Evolutionary conservation across 2,797 vertebrate genomes (phyloP).

Genomic region (Anguilla megastoma): DNA sequence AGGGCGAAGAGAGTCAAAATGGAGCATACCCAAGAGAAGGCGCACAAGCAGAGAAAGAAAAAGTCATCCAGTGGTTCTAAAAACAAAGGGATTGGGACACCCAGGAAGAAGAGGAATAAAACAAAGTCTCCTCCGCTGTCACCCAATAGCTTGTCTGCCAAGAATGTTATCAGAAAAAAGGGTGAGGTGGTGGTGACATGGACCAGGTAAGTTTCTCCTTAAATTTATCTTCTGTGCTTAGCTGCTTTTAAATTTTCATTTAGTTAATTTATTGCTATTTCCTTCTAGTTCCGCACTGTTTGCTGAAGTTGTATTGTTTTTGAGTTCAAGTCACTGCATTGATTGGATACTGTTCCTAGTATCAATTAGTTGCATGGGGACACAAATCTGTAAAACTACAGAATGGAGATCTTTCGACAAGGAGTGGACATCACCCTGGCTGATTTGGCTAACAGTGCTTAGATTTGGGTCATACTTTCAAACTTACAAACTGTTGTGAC

Average conservation of each 20-base stretch:
- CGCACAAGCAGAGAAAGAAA: conserved; percentile 47
- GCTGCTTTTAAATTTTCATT: neutral
- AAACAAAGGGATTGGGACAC: conserved; percentile 50
- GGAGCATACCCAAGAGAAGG: conserved; percentile 42
- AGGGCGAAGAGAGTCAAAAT: conserved; percentile 60
- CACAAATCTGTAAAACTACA: neutral
- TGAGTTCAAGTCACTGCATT: neutral
- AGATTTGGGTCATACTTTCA: neutral
- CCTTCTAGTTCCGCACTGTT: neutral
- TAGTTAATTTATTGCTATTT: neutral
- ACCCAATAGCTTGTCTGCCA: conserved; percentile 83
- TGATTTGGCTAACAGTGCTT: neutral
- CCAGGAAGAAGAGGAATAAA: conserved; percentile 49
- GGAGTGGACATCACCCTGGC: neutral
- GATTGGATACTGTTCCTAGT: neutral
- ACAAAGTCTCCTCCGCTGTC: conserved; percentile 57
- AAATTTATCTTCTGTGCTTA: neutral
- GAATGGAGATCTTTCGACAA: neutral
- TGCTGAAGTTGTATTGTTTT: neutral
- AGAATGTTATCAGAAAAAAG: conserved; percentile 91
- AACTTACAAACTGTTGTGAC: neutral
- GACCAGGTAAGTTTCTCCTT: conserved; percentile 83
- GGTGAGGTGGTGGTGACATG: conserved; percentile 90
- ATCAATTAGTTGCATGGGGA: neutral
- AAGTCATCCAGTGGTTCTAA: conserved; percentile 51